Conservation (phyloP, 1,140 invertebrate genomes). For the Lycorma delicatula region DNA sequence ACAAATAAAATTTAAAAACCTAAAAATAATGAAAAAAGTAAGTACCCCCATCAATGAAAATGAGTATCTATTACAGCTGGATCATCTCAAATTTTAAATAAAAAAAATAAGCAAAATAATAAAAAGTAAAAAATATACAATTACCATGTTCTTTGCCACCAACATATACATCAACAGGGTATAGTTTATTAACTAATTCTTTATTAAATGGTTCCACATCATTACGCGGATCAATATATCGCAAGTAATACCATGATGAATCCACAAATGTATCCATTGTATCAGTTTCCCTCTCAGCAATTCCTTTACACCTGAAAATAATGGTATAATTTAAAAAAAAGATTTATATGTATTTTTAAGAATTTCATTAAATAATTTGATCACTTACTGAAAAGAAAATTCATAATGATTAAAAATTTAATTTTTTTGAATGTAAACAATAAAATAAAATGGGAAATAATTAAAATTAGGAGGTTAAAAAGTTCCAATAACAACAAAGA, state of each 20-base stretch:
- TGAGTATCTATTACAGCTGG: too few species aligned
- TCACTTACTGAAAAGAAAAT: neutral
- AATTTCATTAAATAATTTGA: too few species aligned
- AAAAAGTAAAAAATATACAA: constrained; percentile 3
- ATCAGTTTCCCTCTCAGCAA: constrained; percentile 79
- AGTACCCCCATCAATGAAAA: too few species aligned
- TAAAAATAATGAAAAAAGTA: too few species aligned
- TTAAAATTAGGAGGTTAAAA: too few species aligned
- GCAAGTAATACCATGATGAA: constrained; percentile 96
- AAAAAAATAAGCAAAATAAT: neutral
- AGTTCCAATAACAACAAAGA: too few species aligned
- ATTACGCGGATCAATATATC: constrained; percentile 85
- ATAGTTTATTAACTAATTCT: constrained; percentile 47
- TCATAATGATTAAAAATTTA: too few species aligned
- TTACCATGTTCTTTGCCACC: constrained; percentile 95
- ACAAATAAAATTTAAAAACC: too few species aligned
- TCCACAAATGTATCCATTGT: constrained; percentile 99
- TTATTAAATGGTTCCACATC: constrained; percentile 55
- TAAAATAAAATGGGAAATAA: too few species aligned
- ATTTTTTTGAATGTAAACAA: too few species aligned
- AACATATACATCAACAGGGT: constrained; percentile 94
- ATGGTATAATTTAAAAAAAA: too few species aligned
- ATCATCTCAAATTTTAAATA: too few species aligned
- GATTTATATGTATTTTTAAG: neutral
- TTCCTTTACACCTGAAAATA: constrained; percentile 48